phyloP scores from a whole-genome alignment of 2,113 vertebrate species.

The Laterallus jamaicensis region DNA sequence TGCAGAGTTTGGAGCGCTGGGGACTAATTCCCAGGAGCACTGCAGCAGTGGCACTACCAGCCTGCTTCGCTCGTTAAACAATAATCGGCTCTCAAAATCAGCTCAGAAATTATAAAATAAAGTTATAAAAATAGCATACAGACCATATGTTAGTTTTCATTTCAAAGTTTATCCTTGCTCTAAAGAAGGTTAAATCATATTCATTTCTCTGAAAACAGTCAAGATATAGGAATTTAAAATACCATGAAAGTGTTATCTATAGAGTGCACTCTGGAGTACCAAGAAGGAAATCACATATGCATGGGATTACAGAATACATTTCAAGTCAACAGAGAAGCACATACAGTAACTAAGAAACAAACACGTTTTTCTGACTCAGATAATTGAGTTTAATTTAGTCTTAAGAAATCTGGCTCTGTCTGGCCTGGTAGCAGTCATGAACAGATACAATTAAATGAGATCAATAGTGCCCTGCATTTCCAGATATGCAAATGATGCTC shows the following conservation, averaged over 20 bases:
- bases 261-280: conserved; percentile 62
- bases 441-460: not conserved
- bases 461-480: not conserved
- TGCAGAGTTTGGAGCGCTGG: not conserved
- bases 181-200: conserved; percentile 68
- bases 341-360: conserved; percentile 68
- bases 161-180: conserved; percentile 72
- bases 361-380: conserved; percentile 62
- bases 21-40: not conserved
- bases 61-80: conserved; percentile 33
- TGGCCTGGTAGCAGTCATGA: not conserved
- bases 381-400: conserved; percentile 55
- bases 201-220: conserved; percentile 69
- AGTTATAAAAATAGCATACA: conserved; percentile 66
- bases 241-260: conserved; percentile 70
- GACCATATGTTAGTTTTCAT: conserved; percentile 72
- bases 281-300: conserved; percentile 69
- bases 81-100: conserved; percentile 62
- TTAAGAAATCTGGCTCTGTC: conserved; percentile 35
- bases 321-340: conserved; percentile 57
- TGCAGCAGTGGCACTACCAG: not conserved
- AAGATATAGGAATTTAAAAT: conserved; percentile 72
- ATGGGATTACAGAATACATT: conserved; percentile 67
- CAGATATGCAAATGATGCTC: not conserved
- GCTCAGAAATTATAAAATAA: conserved; percentile 61